A percentile compares a stretch with the other conserved stretches of the same genome.
These are phyloP conservation scores for Clytia hemisphaerica DNA, from an alignment of 30 jellyfish, hydroid and myxozoan species.

Conservation along the genomic window DNA sequence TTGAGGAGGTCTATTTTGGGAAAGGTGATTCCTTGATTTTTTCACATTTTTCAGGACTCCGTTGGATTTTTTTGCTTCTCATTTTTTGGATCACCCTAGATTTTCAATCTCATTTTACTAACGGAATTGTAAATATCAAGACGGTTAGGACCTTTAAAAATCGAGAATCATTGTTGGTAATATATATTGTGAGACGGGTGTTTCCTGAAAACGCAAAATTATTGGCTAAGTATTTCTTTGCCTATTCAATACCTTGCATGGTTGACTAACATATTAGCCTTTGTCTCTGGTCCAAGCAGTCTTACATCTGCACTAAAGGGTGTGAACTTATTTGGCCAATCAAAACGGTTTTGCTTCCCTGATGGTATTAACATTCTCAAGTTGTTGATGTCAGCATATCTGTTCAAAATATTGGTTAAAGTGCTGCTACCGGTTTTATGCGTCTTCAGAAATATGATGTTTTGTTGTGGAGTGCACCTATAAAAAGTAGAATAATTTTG, in stretches of 20 bases:
- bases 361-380: conserved; percentile 68
- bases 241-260: conserved; percentile 85
- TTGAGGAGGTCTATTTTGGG: too few relatives aligned
- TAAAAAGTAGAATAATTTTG: neutral
- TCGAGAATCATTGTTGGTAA: too few relatives aligned
- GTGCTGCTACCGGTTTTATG: conserved; percentile 98
- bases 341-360: conserved; percentile 60
- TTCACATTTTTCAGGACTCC: too few relatives aligned
- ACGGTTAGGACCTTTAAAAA: too few relatives aligned
- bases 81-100: too few relatives aligned
- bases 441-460: conserved; percentile 61
- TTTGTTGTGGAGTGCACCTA: conserved; percentile 65
- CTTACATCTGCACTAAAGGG: conserved; percentile 73
- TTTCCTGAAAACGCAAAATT: too few relatives aligned
- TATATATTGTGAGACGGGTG: too few relatives aligned
- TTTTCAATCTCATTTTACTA: too few relatives aligned
- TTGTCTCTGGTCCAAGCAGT: conserved; percentile 66
- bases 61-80: too few relatives aligned
- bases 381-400: conserved; percentile 84
- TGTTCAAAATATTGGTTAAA: conserved; percentile 75
- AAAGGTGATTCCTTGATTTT: too few relatives aligned
- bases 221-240: too few relatives aligned
- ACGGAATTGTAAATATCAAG: too few relatives aligned
- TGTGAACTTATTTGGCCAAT: conserved; percentile 79
- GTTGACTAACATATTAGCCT: conserved; percentile 77